Conservation (phyloP, 2,113 vertebrate species). For the Atractosteus spatula region DNA sequence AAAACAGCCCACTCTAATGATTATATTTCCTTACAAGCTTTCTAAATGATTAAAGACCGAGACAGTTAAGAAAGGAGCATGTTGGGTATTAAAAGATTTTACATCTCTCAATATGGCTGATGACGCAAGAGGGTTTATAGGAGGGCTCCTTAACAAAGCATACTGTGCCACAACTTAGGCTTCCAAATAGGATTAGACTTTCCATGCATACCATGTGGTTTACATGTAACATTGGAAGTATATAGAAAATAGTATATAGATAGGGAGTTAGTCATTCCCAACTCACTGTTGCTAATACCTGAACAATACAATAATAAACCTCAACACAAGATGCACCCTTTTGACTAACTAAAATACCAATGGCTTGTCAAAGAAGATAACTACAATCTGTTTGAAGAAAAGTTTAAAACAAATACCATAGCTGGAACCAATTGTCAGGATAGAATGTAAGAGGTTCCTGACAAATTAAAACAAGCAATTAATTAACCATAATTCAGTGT, state of each 20-base stretch:
- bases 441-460: too few species aligned
- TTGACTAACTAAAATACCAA: too few species aligned
- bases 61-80: conserved; percentile 29
- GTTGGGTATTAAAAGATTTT: conserved; percentile 41
- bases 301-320: too few species aligned
- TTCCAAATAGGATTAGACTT: conserved; percentile 56
- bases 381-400: too few species aligned
- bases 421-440: too few species aligned
- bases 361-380: too few species aligned
- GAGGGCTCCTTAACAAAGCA: conserved; percentile 15
- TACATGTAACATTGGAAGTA: conserved; percentile 14
- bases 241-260: not conserved
- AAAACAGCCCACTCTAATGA: too few species aligned
- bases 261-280: not conserved
- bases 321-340: too few species aligned
- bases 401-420: too few species aligned
- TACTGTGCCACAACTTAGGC: conserved; percentile 28
- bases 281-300: not conserved
- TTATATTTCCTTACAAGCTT: not conserved
- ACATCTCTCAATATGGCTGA: conserved; percentile 35
- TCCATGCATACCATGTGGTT: conserved; percentile 33
- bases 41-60: not conserved
- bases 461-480: too few species aligned
- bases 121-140: conserved; percentile 54
- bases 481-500: too few species aligned